Evolutionary conservation across 2,888 invertebrate species (phyloP), one percentile per base, ranked within the genome.

Genomic region (Odontothrips loti): DNA sequence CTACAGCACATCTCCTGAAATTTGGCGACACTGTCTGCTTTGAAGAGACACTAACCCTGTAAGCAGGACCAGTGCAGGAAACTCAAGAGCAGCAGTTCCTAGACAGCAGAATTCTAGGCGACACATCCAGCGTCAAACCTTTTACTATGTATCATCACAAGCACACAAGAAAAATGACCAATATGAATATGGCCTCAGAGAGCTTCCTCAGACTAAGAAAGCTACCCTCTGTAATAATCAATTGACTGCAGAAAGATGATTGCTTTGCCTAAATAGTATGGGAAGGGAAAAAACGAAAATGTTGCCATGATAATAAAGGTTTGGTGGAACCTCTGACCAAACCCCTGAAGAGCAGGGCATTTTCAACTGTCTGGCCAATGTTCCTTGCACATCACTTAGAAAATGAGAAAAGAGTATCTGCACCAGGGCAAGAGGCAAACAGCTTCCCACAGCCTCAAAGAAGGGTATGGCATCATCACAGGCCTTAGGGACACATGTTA

Each of bases 81-180:
- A 75, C 23, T 75, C 23, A 75, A 75, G 68, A 75, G 68, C 68
- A 75, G 68, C 10, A 23, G 23, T 75, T 12, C 12, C 68, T 75
- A 75, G 68, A 23, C 23, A 27, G 68, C 27, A 27, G 68, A n/a
- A 75, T 12, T 27, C 27, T 23, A 11, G 68, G 68, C 27, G 68
- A 75, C 68, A 75, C 68, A 75, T 75, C 68, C 68, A 75, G 68
- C 12, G 58, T 47, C 68, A 81, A 75, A 80, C 82, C 80, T 47
- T 80, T 80, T 51, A 27, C 80, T 80, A 17, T 20, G 48, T 79
- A 81, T 23, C 80, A 80, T 80, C 63, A 78, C 20, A 27, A 51
- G 58, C 20, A 79, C 47, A 80, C 23, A 11, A 15, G 15, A 58
- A 58, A 15, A 17, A 58, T 58, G 58, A 43, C 34, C 34, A 43